A percentile compares a stretch with the other conserved stretches of the same genome.
These are phyloP conservation scores for Julus scandinavius DNA, from an alignment of 2,888 invertebrate species.

Conservation along the genomic window DNA sequence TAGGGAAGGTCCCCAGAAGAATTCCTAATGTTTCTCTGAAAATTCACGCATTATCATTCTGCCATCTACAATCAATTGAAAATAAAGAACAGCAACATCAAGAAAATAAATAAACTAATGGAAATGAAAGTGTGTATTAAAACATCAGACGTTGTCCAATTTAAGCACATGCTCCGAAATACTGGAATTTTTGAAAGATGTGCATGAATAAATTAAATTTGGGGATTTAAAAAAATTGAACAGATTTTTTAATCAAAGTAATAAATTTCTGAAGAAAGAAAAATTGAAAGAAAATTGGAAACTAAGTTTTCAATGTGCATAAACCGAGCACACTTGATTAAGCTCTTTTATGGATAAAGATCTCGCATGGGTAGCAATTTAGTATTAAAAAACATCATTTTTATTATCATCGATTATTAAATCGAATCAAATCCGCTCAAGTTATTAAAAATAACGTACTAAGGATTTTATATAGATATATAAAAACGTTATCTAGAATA, in stretches of 20 bases:
- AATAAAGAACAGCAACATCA: not conserved
- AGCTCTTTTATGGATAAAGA: not conserved
- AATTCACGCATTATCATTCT: conserved; percentile 1
- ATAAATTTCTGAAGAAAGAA: no score
- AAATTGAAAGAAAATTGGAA: not conserved
- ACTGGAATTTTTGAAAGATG: not conserved
- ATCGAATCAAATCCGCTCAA: conserved; percentile 26
- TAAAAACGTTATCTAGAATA: not conserved
- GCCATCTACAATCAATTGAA: conserved; percentile 2
- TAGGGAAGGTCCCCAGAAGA: not conserved
- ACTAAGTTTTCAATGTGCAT: not conserved
- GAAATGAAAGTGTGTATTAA: not conserved
- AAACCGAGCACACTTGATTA: not conserved
- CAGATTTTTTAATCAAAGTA: no score
- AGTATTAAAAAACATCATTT: not conserved
- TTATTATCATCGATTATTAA: not conserved
- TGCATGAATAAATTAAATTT: no score
- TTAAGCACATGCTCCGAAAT: no score
- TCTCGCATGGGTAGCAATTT: not conserved
- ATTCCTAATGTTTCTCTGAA: not conserved
- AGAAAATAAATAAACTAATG: not conserved
- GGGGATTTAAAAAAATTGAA: no score
- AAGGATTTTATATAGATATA: not conserved
- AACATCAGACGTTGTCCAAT: not conserved
- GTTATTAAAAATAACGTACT: conserved; percentile 33